Evolutionary conservation across 2,113 vertebrate species (phyloP).

Genomic region (Halichoeres trimaculatus): DNA sequence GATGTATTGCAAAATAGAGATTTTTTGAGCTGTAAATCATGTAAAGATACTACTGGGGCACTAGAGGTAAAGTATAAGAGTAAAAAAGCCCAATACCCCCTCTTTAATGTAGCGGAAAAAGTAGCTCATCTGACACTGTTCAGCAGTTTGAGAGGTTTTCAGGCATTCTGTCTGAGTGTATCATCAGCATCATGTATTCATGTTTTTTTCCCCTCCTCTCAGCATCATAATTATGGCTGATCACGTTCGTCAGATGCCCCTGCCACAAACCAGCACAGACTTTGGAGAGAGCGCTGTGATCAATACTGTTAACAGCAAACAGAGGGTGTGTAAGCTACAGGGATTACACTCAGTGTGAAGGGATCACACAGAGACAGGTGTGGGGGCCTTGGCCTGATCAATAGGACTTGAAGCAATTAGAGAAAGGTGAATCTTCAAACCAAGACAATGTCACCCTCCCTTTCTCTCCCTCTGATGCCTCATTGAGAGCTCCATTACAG

Average conservation of each 20-base stretch:
- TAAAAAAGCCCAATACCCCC: too few relatives aligned
- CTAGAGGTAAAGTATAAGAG: too few relatives aligned
- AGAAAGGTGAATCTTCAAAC: constrained; percentile 61
- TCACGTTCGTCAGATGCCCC: not conserved
- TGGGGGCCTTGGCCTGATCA: constrained; percentile 62
- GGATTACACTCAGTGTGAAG: constrained; percentile 62
- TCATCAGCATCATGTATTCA: not conserved
- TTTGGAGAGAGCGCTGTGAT: constrained; percentile 21
- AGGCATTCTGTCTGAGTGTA: too few relatives aligned
- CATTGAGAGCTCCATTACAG: constrained; percentile 50
- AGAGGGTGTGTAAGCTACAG: constrained; percentile 41
- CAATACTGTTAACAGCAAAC: constrained; percentile 50
- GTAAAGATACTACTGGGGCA: too few relatives aligned
- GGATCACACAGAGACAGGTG: constrained; percentile 61
- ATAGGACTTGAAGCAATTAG: constrained; percentile 71
- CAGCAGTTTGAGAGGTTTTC: too few relatives aligned
- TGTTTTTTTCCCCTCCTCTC: constrained; percentile 11
- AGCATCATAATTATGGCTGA: not conserved
- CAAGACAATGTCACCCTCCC: constrained; percentile 51
- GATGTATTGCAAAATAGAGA: too few relatives aligned
- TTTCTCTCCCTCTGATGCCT: constrained; percentile 17
- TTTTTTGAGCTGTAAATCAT: too few relatives aligned
- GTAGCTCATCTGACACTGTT: too few relatives aligned
- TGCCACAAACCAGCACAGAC: constrained; percentile 18
- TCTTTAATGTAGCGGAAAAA: too few relatives aligned